Evolutionary conservation across 1,140 invertebrate species (phyloP).

Genomic region (Teleogryllus occipitalis): DNA sequence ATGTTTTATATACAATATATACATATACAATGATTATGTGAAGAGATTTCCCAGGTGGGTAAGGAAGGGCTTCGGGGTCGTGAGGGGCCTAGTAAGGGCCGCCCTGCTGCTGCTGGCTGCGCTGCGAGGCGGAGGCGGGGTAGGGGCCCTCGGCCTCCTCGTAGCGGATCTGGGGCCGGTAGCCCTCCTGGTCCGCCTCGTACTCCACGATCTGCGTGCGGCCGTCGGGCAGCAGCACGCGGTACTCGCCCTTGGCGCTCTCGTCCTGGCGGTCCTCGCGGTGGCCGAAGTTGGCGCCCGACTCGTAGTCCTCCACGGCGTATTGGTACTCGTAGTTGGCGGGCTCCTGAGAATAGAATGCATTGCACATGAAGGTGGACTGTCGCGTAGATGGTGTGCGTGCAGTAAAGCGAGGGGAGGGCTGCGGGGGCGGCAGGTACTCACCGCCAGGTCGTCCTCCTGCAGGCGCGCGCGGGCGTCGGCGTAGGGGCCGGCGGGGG

Average conservation of each 20-base stretch:
- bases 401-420: neutral
- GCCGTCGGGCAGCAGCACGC: constrained; percentile 77
- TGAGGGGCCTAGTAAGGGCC: neutral
- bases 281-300: constrained; percentile 72
- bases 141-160: neutral
- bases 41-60: neutral
- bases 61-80: neutral
- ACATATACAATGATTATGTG: neutral
- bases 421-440: neutral
- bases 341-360: constrained; percentile 41
- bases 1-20: neutral
- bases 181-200: constrained; percentile 65
- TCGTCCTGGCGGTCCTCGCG: constrained; percentile 66
- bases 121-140: no score
- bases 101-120: no score
- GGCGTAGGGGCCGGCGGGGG: no score
- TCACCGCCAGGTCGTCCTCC: neutral
- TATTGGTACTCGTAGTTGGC: constrained; percentile 83
- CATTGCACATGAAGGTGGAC: neutral
- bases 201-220: constrained; percentile 78
- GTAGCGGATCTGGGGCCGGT: neutral
- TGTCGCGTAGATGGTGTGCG: no score
- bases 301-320: constrained; percentile 67
- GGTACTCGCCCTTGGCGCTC: constrained; percentile 69
- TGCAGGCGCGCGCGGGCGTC: neutral